Evolutionary conservation across 2,113 vertebrate genomes (phyloP).

Genomic region (Dascyllus trimaculatus): DNA sequence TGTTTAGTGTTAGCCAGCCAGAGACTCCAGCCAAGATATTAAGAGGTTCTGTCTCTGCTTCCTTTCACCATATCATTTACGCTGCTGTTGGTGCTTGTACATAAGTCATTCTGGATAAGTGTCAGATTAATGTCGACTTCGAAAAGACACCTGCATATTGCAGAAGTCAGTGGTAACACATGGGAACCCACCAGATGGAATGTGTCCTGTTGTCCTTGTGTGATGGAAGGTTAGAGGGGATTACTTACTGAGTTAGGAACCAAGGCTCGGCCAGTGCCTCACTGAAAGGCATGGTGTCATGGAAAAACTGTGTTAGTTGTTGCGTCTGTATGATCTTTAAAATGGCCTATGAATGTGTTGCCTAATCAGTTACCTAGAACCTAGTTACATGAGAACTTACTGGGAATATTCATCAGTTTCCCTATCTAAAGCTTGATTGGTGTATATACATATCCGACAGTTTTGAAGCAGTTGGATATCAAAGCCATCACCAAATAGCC

Average conservation of each 20-base stretch:
- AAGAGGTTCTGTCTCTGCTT: slow-evolving; percentile 46
- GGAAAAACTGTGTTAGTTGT: not conserved
- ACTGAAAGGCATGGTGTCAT: not conserved
- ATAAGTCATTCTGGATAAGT: slow-evolving; percentile 39
- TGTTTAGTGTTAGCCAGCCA: slow-evolving; percentile 20
- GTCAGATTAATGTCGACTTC: slow-evolving; percentile 48
- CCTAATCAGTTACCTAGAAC: slow-evolving; percentile 3
- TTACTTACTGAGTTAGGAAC: not conserved
- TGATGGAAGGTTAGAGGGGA: not conserved
- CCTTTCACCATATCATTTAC: slow-evolving; percentile 29
- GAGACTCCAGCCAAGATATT: slow-evolving; percentile 25
- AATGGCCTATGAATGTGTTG: not conserved
- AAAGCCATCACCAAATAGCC: not conserved
- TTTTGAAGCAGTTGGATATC: not conserved
- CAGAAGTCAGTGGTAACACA: slow-evolving; percentile 24
- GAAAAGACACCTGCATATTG: slow-evolving; percentile 32
- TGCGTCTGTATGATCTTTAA: slow-evolving; percentile 1
- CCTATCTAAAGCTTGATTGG: not conserved
- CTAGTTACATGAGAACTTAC: not conserved
- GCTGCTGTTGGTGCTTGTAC: slow-evolving; percentile 26
- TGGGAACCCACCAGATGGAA: not conserved
- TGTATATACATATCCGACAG: not conserved
- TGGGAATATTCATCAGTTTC: not conserved
- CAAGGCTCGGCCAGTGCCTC: not conserved
- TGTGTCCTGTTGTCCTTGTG: slow-evolving; percentile 4